Evolutionary conservation across 2,113 vertebrate genomes (phyloP), one percentile per base, ranked within the genome.

Genomic region (Alligator sinensis): DNA sequence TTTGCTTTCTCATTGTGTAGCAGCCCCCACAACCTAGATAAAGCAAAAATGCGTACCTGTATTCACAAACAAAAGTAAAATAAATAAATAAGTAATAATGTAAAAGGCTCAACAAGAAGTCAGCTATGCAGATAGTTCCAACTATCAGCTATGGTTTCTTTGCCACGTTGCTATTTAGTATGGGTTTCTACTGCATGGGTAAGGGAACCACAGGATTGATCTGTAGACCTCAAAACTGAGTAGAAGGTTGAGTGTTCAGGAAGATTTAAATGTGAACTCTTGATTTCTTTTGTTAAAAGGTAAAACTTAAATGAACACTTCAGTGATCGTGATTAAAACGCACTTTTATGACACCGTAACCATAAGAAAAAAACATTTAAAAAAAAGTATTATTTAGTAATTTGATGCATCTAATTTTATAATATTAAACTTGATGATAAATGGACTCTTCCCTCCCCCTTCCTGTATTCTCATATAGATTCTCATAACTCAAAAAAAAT

Each of bases 401-500:
- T 27, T 22, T 4, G 82, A 91, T 82, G 62, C 14, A 81, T 68
- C 86, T 1, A 15, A 57, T 93, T 95, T 96, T 88, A 64, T 68
- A 24, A 78, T 61, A 94, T 54, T 63, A 66, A 84, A 72, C 54
- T 60, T 60, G 4, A 87, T 68, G 76, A 90, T 90, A 76, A 91
- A 84, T 59, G 89, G 5, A 89, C 86, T 86, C 21, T 96, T 64
- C 11, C 16, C 24, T 58, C 75, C 16, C 28, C 38, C 28, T 24
- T 82, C 38, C 62, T 59, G 11, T 22, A 61, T 77, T 74, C 74
- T 85, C 15, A 64, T 19, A 82, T 10, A 86, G 38, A 93, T 75
- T 74, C 15, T 77, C 96, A 86, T 82, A 97, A 89, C 66, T 84
- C 84, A 94, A 90, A 89, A 95, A 83, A 17, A 81, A 47, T 47